Conservation (phyloP, 2,888 invertebrate genomes). For the Stenolophus ochropezus region DNA sequence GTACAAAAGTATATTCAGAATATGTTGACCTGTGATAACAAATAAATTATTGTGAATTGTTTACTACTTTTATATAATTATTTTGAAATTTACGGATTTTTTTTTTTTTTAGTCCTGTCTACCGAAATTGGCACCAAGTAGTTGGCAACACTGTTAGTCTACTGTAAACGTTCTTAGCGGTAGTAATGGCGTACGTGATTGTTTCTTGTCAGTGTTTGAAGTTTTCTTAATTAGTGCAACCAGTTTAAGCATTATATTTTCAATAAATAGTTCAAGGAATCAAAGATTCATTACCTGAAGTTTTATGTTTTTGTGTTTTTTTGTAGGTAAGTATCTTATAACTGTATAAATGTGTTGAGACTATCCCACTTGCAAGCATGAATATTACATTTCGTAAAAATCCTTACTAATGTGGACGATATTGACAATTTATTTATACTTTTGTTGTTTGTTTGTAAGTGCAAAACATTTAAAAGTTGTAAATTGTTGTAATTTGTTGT, state of each 20-base stretch:
- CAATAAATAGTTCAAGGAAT: constrained; percentile 11
- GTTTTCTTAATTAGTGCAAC: constrained; percentile 53
- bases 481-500: neutral
- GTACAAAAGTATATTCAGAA: too few species aligned
- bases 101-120: too few species aligned
- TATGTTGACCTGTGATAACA: too few species aligned
- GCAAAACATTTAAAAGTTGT: neutral
- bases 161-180: constrained; percentile 55
- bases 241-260: constrained; percentile 15
- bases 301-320: constrained; percentile 55
- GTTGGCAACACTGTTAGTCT: constrained; percentile 2
- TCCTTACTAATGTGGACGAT: constrained; percentile 7
- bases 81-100: too few species aligned
- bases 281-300: constrained; percentile 29
- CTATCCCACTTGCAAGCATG: constrained; percentile 55
- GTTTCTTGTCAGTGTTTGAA: constrained; percentile 60
- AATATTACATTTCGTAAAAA: constrained; percentile 46
- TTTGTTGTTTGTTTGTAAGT: neutral
- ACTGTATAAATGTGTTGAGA: constrained; percentile 38
- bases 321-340: constrained; percentile 43
- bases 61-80: too few species aligned
- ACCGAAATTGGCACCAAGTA: too few species aligned
- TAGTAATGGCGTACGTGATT: constrained; percentile 60
- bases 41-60: too few species aligned
- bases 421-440: constrained; percentile 11